phyloP scores from a whole-genome alignment of 2,888 invertebrate species.

The Parnassius orleans region DNA sequence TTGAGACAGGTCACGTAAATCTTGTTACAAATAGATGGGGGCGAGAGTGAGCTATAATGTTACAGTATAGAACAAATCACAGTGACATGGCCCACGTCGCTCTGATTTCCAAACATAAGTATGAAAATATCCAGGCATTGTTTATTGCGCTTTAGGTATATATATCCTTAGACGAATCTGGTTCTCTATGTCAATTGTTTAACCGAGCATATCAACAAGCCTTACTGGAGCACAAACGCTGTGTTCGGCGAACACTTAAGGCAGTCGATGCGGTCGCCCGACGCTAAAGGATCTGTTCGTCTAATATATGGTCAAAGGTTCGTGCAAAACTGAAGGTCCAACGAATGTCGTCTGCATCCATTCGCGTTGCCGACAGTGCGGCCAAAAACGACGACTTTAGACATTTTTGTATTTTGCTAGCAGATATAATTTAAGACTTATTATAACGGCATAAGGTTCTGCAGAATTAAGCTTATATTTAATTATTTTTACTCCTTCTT shows the following conservation, averaged over 20 bases:
- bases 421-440: not conserved
- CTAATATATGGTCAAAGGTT: slow-evolving; percentile 7
- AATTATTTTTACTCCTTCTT: no score
- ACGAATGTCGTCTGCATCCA: not conserved
- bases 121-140: no score
- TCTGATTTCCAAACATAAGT: no score
- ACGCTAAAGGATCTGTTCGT: not conserved
- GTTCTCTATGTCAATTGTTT: no score
- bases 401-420: not conserved
- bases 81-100: no score
- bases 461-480: no score
- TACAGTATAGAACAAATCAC: no score
- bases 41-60: no score
- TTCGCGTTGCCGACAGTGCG: not conserved
- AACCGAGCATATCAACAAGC: not conserved
- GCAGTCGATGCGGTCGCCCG: not conserved
- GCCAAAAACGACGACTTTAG: slow-evolving; percentile 4
- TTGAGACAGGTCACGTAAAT: no score
- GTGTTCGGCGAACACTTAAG: not conserved
- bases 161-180: no score
- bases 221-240: not conserved
- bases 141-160: no score
- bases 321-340: not conserved
- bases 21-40: no score
- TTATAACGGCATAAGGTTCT: not conserved